Evolutionary conservation across 2,797 vertebrate species (phyloP).

Genomic region (Fratercula arctica): DNA sequence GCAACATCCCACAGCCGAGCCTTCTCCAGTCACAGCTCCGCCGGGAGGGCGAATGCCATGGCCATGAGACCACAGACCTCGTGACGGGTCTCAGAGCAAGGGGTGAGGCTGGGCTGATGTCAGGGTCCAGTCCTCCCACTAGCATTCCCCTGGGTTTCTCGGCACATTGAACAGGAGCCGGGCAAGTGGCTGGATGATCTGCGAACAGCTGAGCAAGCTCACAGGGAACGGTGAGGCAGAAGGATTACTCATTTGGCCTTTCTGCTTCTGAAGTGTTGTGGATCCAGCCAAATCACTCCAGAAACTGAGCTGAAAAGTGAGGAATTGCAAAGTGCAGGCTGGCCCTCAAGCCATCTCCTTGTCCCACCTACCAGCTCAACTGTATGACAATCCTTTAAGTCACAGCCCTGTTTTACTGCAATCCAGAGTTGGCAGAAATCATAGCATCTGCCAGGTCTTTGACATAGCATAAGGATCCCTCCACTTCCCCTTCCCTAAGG

Average conservation of each 20-base stretch:
- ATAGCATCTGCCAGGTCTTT: not conserved
- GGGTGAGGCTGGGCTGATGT: conserved; percentile 14
- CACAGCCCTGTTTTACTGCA: not conserved
- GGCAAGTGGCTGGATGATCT: not conserved
- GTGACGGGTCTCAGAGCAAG: not conserved
- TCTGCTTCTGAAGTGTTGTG: not conserved
- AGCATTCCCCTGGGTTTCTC: not conserved
- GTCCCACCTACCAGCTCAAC: not conserved
- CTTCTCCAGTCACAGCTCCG: not conserved
- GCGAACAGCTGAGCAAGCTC: not conserved
- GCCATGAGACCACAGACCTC: not conserved
- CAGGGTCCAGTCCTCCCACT: not conserved
- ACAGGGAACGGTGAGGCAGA: not conserved
- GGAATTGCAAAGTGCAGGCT: not conserved
- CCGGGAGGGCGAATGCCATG: not conserved
- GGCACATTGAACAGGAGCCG: not conserved
- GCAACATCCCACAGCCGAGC: not conserved
- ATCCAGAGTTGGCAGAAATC: not conserved
- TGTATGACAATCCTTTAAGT: not conserved
- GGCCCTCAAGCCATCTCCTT: not conserved
- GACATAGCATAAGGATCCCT: not conserved
- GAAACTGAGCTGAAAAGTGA: not conserved
- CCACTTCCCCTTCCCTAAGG: not conserved
- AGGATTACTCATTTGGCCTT: conserved; percentile 29
- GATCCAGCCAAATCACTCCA: not conserved